Evolutionary conservation across 1,140 invertebrate genomes (phyloP), one percentile per base, ranked within the genome.

Genomic region (Meteorus sp.): DNA sequence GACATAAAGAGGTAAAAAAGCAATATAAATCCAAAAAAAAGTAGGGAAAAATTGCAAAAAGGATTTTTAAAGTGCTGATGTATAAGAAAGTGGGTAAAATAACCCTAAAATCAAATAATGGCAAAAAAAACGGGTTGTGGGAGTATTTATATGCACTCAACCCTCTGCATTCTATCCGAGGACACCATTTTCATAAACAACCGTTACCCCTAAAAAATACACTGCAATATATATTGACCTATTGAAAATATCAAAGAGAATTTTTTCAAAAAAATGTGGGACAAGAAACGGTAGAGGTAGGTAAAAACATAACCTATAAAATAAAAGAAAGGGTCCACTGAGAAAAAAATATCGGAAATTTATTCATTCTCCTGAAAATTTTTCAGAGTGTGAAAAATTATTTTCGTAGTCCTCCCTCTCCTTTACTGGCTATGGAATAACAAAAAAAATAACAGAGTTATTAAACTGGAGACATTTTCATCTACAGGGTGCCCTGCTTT

Each of bases 181-280:
- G n/a, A n/a, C n/a, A 35, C 73, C 39, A 76, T 74, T 77, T 77
- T 77, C 72, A 75, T 74, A 75, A 76, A 75, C 65, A 69, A 75
- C 70, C 66, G 68, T 64, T 74, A 70, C 58, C 29, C 29, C 29
- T 31, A 51, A 62, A 4, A 39, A 17, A 67, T 13, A 3, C 23
- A 11, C 9, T n/a, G 1, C 50, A 23, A 22, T 2, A 13, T 20
- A 9, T 6, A 20, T 41, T n/a, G 9, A 33, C 23, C 23, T 27
- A 23, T 25, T 11, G 50, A 29, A 31, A 48, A 22, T 48, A 29
- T 22, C 8, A 37, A 5, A 55, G 51, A 50, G 44, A 45, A 48
- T 55, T 61, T 20, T 29, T 35, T 39, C 45, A 22, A 59, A 66
- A 70, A 70, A 64, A 64, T 60, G 22, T 65, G 35, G 37, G 58